Percentiles rank a stretch among this genome's conserved stretches.
phyloP scores from a whole-genome alignment of 2,888 invertebrate species.

The Neuroscelio doddi region DNA sequence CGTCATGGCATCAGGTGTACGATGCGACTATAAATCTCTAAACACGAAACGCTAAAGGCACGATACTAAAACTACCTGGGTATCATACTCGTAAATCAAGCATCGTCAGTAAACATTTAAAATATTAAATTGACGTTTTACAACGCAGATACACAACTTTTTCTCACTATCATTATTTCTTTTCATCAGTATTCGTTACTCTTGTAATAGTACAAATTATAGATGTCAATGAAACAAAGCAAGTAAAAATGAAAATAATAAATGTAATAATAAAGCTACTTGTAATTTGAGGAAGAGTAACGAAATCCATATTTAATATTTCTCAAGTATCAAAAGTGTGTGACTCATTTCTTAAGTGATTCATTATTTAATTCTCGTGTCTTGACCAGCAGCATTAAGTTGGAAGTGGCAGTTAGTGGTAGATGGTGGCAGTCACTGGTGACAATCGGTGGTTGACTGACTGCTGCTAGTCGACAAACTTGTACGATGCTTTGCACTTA shows the following conservation, averaged over 20 bases:
- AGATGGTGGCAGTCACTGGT: too few species aligned
- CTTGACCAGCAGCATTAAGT: too few species aligned
- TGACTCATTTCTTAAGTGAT: constrained; percentile 7
- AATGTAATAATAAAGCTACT: too few species aligned
- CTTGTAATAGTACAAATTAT: too few species aligned
- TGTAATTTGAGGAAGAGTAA: too few species aligned
- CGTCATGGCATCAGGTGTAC: constrained; percentile 33
- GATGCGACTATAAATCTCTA: constrained; percentile 28
- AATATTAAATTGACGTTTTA: constrained; percentile 1
- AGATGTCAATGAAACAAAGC: too few species aligned
- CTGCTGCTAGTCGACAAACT: not conserved
- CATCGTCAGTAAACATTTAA: constrained; percentile 23
- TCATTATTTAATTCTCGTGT: constrained; percentile 7
- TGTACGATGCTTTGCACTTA: constrained; percentile 26
- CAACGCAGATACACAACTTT: too few species aligned
- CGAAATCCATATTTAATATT: too few species aligned
- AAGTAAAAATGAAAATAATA: too few species aligned
- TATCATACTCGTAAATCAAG: constrained; percentile 22
- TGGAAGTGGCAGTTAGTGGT: too few species aligned
- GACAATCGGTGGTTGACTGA: constrained; percentile 9
- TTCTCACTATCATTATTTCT: too few species aligned
- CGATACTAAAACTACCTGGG: constrained; percentile 16
- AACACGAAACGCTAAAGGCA: constrained; percentile 35
- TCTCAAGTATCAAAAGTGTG: not conserved
- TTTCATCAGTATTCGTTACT: too few species aligned